Evolutionary conservation across 2,113 vertebrate genomes (phyloP), one percentile per base, ranked within the genome.

Genomic region (Semicossyphus pulcher): DNA sequence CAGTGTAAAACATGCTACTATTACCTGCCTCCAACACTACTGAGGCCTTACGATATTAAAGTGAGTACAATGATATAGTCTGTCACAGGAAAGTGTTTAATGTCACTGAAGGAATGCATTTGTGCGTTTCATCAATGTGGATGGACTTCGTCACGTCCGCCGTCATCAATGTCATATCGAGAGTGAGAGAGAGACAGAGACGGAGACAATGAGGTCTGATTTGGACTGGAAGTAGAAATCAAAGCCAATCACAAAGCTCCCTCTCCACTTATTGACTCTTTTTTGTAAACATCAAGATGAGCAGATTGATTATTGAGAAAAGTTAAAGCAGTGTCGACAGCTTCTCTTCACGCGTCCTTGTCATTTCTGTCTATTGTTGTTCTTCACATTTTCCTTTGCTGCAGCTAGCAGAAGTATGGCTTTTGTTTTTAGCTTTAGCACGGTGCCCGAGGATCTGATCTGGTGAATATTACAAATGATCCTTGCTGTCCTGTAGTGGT

Each of bases 221-320:
- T 92, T 92, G 75, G 87, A 85, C 80, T 84, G 72, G 76, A 87
- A 89, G 86, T 84, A 86, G 91, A 94, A 94, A 94, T 94, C 93
- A 94, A 94, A 94, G 88, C 83, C 91, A 94, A 94, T 94, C 93
- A 93, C 88, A 91, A 90, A 85, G 87, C 79, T 83, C 86, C 81
- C 89, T 84, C 86, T 87, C 78, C 78, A 76, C 88, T 42, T 93
- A 94, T 94, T 68, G 93, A 94, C 89, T 92, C 79, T 91, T 92
- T 93, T 94, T 93, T 89, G 89, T 93, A 88, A 92, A 92, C 92
- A 93, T 93, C 93, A 89, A 92, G 92, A 91, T 87, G 89, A 88
- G 92, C 69, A 76, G 71, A 94, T 94, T 90, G 92, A 93, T 94
- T 93, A 94, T 92, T 79, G 93, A 91, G 88, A 91, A 78, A 86